phyloP scores from a whole-genome alignment of 2,113 vertebrate species.

The Microtus pennsylvanicus region DNA sequence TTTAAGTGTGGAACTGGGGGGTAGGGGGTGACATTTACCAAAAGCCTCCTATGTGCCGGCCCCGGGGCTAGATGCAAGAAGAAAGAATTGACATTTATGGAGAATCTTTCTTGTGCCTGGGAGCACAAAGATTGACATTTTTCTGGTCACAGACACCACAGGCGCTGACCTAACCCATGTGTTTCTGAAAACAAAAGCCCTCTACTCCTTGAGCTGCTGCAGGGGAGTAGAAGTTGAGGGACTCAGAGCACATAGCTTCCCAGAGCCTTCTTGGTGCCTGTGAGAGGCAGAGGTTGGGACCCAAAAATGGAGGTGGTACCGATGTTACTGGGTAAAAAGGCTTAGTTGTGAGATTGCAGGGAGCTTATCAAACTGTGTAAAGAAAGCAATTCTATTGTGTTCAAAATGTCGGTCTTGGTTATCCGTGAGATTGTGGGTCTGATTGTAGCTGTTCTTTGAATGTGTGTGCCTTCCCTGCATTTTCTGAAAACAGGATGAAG shows the following conservation, averaged over 20 bases:
- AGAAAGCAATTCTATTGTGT: background rate
- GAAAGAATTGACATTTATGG: background rate
- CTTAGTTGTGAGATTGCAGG: accelerated
- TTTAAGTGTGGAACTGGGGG: background rate
- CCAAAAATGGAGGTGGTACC: background rate
- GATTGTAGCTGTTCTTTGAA: background rate
- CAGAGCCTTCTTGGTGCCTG: background rate
- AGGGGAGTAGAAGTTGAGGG: background rate
- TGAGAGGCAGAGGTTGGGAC: background rate
- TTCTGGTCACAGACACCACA: background rate
- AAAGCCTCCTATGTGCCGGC: background rate
- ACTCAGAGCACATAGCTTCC: background rate
- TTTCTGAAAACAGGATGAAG: background rate
- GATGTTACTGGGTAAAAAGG: background rate
- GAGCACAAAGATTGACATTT: background rate
- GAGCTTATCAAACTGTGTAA: background rate
- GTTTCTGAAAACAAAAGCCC: background rate
- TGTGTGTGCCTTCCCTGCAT: background rate
- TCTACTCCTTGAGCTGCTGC: background rate
- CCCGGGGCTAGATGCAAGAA: background rate
- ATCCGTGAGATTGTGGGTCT: background rate
- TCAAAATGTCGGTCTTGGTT: background rate
- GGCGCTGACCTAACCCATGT: background rate
- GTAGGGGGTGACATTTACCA: background rate
- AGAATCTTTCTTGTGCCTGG: background rate